Conservation (phyloP, 2,888 invertebrate species). For the Oxystoma pomonae region DNA sequence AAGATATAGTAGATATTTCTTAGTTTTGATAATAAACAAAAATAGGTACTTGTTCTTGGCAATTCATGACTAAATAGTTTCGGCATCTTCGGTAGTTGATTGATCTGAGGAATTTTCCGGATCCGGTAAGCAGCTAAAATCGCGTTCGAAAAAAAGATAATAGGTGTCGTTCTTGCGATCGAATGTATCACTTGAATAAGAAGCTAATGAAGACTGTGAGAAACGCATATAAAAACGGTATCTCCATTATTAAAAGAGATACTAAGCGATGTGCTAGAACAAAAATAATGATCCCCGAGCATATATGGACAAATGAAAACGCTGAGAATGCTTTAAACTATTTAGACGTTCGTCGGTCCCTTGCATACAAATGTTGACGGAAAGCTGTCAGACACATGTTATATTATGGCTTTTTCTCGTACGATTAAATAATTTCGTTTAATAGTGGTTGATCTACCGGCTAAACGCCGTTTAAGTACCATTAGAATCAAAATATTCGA, state of each 20-base stretch:
- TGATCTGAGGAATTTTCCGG: too few species aligned
- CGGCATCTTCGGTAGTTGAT: too few species aligned
- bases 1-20: too few species aligned
- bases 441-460: too few species aligned
- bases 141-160: neutral
- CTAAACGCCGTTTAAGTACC: too few species aligned
- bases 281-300: constrained; percentile 9
- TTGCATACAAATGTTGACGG: neutral
- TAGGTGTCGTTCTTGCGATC: neutral
- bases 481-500: too few species aligned
- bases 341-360: neutral
- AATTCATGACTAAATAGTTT: too few species aligned
- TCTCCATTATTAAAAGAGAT: constrained; percentile 12
- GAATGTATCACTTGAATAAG: constrained; percentile 5
- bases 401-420: too few species aligned
- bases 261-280: constrained; percentile 9
- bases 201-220: constrained; percentile 11
- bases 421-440: too few species aligned
- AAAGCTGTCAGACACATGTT: neutral
- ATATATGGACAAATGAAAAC: constrained; percentile 7
- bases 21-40: too few species aligned
- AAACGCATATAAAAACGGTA: constrained; percentile 9
- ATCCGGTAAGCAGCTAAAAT: too few species aligned
- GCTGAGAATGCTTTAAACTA: neutral
- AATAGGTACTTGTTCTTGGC: too few species aligned